phyloP scores from a whole-genome alignment of 2,888 invertebrate species.

The Octonoba sinensis region DNA sequence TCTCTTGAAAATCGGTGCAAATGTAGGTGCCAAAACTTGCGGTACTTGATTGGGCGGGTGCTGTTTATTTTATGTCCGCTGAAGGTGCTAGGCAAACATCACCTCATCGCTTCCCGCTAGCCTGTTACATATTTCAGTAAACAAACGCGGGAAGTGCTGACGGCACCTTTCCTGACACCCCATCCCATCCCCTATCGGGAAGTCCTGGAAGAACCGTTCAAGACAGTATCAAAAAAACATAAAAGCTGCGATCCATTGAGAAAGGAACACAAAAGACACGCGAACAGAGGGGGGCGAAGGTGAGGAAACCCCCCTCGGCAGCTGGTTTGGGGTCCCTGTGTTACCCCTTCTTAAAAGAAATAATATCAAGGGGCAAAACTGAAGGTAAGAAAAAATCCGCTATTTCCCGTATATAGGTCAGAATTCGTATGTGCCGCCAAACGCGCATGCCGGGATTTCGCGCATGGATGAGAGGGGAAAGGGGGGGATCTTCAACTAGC shows the following conservation, averaged over 20 bases:
- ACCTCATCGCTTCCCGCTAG: no score
- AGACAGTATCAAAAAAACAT: neutral
- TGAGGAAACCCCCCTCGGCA: neutral
- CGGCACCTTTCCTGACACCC: no score
- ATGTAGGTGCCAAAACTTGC: no score
- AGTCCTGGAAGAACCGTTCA: neutral
- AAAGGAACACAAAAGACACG: neutral
- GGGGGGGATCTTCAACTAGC: neutral
- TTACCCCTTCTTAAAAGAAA: conserved; percentile 3
- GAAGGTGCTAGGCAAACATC: no score
- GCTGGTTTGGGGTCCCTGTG: no score
- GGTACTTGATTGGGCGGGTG: no score
- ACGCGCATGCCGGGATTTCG: neutral
- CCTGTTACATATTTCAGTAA: no score
- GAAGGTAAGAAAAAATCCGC: neutral
- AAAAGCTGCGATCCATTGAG: neutral
- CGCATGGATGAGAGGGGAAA: neutral
- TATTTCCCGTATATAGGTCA: neutral
- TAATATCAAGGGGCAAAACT: neutral
- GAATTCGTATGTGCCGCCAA: neutral
- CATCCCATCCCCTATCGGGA: no score
- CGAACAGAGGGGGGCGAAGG: neutral
- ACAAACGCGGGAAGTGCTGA: no score
- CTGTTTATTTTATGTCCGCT: no score
- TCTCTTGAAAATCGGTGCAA: no score